Base-by-base conservation (phyloP, 2,888 invertebrate genomes). In the Caenorhabditis sinica region DNA sequence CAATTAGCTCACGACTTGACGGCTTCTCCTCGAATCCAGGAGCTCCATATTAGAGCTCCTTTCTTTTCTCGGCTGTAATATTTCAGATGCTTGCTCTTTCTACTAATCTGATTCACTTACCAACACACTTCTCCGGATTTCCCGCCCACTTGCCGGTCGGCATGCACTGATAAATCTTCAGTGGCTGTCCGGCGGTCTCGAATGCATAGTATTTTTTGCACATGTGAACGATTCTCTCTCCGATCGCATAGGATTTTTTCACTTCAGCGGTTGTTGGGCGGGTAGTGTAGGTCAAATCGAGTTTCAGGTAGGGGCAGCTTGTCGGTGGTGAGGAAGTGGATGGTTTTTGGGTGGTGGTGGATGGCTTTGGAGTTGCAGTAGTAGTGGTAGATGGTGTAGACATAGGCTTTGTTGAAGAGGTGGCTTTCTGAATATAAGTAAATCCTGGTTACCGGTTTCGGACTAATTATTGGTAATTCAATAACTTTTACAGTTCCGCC, bases 371-470 rank as follows among this genome's bases (percentile, higher is more conserved):
- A 0, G 40, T 40, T 2, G 40, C n/a, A n/a, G 40, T 40, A n/a
- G n/a, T n/a, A n/a, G n/a, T n/a, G n/a, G n/a, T n/a, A n/a, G n/a
- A n/a, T n/a, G n/a, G n/a, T n/a, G n/a, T n/a, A 49, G 33, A 36
- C 5, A 36, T 6, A 17, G 58, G 15, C 13, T 40, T 15, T 2
- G 63, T 45, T n/a, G 45, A 45, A n/a, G 65, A 15, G 13, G 56
- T 45, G 45, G 45, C 45, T 9, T 45, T 65, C 65, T 65, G 40
- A 25, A 65, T 43, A 30, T 23, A 2, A 53, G 25, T 73, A 73
- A 2, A 61, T 81, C 17, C 81, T 36, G 0, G 77, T 77, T 17
- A 28, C n/a, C n/a, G n/a, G n/a, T n/a, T n/a, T n/a, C n/a, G n/a
- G n/a, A n/a, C n/a, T n/a, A n/a, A n/a, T n/a, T n/a, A n/a, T n/a